A percentile compares a stretch with the other conserved stretches of the same genome.
phyloP scores from a whole-genome alignment of 2,113 vertebrate genomes.

The Lepidothrix coronata region DNA sequence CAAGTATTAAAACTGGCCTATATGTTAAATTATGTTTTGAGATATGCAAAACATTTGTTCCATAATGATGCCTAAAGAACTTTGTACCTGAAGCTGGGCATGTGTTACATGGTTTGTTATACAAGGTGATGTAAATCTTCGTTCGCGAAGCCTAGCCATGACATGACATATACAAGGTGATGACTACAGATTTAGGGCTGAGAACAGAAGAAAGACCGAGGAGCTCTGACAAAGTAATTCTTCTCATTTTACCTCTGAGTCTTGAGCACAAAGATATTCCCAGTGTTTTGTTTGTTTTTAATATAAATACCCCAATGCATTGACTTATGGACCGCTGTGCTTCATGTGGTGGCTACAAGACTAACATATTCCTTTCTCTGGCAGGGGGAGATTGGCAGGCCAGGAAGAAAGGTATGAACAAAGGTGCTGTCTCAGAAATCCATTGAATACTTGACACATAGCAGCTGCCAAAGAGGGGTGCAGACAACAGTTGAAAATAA shows the following conservation, averaged over 20 bases:
- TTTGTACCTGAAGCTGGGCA: neutral
- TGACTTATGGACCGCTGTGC: neutral
- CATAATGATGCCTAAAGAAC: neutral
- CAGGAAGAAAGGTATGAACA: slow-evolving; percentile 93
- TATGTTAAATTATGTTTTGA: neutral
- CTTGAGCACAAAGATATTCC: neutral
- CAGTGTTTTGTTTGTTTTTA: neutral
- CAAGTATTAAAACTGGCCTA: neutral
- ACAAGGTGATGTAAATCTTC: neutral
- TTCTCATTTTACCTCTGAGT: neutral
- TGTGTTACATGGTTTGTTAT: neutral
- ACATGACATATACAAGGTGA: neutral
- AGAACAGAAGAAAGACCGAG: neutral
- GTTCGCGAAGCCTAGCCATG: too few species aligned
- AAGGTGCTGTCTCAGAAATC: neutral
- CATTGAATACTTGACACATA: neutral
- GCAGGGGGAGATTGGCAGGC: slow-evolving; percentile 96
- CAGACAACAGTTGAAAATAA: neutral
- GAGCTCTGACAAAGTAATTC: neutral
- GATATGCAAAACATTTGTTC: neutral
- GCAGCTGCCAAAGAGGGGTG: neutral
- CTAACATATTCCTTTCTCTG: slow-evolving; percentile 63
- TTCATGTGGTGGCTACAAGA: neutral
- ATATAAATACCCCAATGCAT: neutral
- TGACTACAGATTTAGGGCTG: neutral